Evolutionary conservation across 2,113 vertebrate genomes (phyloP).

Genomic region (Pitta sordida): DNA sequence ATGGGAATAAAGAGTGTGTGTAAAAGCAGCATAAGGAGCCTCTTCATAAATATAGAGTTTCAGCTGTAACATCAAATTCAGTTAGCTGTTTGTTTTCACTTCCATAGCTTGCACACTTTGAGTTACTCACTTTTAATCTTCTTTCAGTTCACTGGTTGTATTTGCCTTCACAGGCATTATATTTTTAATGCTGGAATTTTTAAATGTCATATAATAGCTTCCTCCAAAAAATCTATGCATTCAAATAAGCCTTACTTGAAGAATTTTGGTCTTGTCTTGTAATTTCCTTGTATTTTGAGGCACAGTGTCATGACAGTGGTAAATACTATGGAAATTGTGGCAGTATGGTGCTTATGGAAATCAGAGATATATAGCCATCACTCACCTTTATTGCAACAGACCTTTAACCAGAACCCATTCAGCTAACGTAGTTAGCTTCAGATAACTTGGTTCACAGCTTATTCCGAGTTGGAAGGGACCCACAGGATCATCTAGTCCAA

Average conservation of each 20-base stretch:
- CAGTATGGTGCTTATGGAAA: background rate
- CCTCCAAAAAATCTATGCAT: background rate
- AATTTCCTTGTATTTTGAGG: background rate
- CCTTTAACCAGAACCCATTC: background rate
- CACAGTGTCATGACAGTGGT: background rate
- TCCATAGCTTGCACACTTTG: background rate
- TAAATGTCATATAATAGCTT: background rate
- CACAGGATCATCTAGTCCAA: too few species aligned
- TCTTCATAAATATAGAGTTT: background rate
- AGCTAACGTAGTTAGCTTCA: background rate
- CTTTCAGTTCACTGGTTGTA: background rate
- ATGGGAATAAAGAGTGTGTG: background rate
- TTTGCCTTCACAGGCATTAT: background rate
- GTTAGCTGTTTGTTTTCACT: background rate
- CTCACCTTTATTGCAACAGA: background rate
- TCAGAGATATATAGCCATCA: background rate
- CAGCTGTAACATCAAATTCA: background rate
- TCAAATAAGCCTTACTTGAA: background rate
- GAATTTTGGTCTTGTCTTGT: background rate
- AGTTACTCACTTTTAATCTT: background rate
- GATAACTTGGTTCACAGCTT: too few species aligned
- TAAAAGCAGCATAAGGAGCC: background rate
- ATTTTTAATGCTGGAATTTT: background rate
- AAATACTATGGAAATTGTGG: background rate
- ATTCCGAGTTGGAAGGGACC: too few species aligned